Evolutionary conservation across 2,888 invertebrate genomes (phyloP).

Genomic region (Leptopilina syphax): DNA sequence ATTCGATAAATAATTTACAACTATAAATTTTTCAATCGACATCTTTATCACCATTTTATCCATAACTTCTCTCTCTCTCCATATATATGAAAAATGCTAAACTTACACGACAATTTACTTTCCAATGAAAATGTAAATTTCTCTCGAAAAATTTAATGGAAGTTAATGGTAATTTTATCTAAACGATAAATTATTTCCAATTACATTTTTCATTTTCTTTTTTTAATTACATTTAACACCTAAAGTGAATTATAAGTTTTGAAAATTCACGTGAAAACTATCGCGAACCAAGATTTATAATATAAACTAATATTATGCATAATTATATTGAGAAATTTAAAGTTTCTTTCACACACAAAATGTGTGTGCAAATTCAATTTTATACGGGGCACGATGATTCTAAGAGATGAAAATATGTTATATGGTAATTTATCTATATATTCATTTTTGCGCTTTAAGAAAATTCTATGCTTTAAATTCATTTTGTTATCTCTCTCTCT

Average conservation of each 20-base stretch:
- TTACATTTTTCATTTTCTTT: not conserved
- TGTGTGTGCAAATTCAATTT: slow-evolving; percentile 3
- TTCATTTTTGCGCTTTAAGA: slow-evolving; percentile 2
- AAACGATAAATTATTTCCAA: not conserved
- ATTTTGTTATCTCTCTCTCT: slow-evolving; percentile 18
- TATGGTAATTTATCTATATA: slow-evolving; percentile 22
- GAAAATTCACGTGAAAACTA: not conserved
- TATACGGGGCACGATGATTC: too few relatives aligned
- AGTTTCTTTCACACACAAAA: not conserved
- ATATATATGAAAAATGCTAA: not conserved
- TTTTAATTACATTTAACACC: slow-evolving; percentile 1
- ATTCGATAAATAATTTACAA: not conserved
- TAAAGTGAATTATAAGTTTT: slow-evolving; percentile 3
- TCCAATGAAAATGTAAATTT: slow-evolving; percentile 4
- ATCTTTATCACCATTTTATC: not conserved
- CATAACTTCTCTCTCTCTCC: not conserved
- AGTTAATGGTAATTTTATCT: slow-evolving; percentile 2
- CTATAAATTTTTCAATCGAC: not conserved
- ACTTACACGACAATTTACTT: not conserved
- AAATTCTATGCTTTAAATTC: slow-evolving; percentile 6
- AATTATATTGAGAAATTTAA: not conserved
- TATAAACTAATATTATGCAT: too few relatives aligned
- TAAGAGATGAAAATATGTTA: slow-evolving; percentile 2
- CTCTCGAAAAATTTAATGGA: slow-evolving; percentile 6
- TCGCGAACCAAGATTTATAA: not conserved